These are phyloP conservation scores for Cetonia aurata DNA, from an alignment of 2,888 invertebrate genomes.

Conservation along the genomic window DNA sequence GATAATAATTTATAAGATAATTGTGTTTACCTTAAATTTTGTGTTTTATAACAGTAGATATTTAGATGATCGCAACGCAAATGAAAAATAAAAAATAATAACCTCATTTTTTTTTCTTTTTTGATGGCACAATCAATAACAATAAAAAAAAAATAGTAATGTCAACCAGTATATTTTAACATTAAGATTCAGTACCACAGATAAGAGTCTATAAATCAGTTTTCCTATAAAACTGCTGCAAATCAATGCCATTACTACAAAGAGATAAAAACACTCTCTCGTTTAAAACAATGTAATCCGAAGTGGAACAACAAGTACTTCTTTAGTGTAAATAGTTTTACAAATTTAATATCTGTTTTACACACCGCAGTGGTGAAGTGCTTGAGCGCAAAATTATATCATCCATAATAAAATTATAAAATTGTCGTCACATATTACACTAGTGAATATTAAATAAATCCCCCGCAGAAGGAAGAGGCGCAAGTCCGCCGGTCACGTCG, in stretches of 20 bases:
- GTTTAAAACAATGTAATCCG: constrained; percentile 28
- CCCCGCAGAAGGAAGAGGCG: constrained; percentile 94
- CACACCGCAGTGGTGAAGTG: constrained; percentile 13
- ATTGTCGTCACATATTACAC: background rate
- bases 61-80: too few species aligned
- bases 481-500: constrained; percentile 91
- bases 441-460: constrained; percentile 86
- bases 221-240: constrained; percentile 19
- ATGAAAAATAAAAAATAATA: too few species aligned
- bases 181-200: constrained; percentile 39
- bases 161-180: constrained; percentile 34
- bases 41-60: too few species aligned
- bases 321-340: constrained; percentile 21
- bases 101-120: too few species aligned
- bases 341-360: constrained; percentile 29
- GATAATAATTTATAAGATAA: too few species aligned
- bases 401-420: constrained; percentile 16
- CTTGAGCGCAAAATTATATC: constrained; percentile 13
- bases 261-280: constrained; percentile 19
- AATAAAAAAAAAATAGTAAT: constrained; percentile 14
- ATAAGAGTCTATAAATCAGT: constrained; percentile 25
- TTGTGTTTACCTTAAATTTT: too few species aligned
- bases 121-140: background rate
- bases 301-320: constrained; percentile 22
- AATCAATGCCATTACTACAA: constrained; percentile 23